Evolutionary conservation across 2,113 vertebrate species (phyloP), one percentile per base, ranked within the genome.

Genomic region (Aepyceros melampus): DNA sequence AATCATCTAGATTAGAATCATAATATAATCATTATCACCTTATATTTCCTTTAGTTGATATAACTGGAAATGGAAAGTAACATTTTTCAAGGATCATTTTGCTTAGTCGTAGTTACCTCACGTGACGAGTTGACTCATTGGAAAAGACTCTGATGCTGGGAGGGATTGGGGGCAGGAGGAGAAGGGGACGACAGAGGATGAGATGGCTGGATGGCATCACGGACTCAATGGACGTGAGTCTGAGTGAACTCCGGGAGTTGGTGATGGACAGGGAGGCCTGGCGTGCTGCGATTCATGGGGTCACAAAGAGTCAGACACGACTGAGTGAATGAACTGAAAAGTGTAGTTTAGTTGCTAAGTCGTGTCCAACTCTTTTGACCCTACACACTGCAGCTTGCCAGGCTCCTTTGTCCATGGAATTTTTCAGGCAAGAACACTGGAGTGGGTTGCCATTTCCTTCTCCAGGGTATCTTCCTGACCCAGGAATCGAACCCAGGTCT

Each of bases 11-110:
- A 53, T 60, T 53, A 49, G 49, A 49, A 49, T 51, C 49, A 51
- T 51, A 56, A 56, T 58, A 58, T 58, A 58, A 58, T 27, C 56
- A 58, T 58, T 58, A 58, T 58, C 56, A 58, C 2, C 7, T 16
- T 74, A 27, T 67, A n/a, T 95, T 87, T 95, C 89, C 53, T 64
- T 82, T 78, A 91, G 47, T 19, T 67, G 71, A 71, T 19, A 96
- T n/a, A 89, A 85, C 78, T 92, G 33, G 45, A 93, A 94, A 67
- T 12, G 51, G 47, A 92, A n/a, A 87, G 64, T 58, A 93, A 90
- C 60, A 16, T 36, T 79, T 86, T 90, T 94, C 58, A 81, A 85
- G 9, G 5, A 79, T 40, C 36, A 78, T 89, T 62, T 40, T 36
- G n/a, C 67, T 36, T 71, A 19, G 67, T 71, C 36, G 67, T 3